Evolutionary conservation across 1,140 invertebrate species (phyloP).

Genomic region (Lysiphlebus fabarum): DNA sequence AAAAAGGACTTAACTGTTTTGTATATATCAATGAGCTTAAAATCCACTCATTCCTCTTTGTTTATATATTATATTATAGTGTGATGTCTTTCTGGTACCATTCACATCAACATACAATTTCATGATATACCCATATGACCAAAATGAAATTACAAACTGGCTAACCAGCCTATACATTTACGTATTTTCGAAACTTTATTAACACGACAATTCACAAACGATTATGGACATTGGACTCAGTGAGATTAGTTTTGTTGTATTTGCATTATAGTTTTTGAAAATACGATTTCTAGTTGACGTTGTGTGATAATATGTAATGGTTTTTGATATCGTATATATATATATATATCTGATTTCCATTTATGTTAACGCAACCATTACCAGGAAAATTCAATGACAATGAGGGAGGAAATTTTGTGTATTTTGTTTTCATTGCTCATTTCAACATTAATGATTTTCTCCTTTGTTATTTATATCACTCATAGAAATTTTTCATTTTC

Average conservation of each 20-base stretch:
- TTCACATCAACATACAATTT: too few relatives aligned
- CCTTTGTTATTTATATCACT: neutral
- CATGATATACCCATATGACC: neutral
- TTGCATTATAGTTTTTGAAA: neutral
- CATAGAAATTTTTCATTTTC: too few relatives aligned
- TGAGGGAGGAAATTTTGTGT: neutral
- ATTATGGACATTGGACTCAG: constrained; percentile 8
- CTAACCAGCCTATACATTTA: constrained; percentile 28
- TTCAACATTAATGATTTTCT: constrained; percentile 4
- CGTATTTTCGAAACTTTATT: constrained; percentile 44
- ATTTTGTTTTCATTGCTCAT: constrained; percentile 9
- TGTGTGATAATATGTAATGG: constrained; percentile 10
- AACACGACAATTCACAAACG: constrained; percentile 20
- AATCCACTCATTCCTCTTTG: too few relatives aligned
- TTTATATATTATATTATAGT: too few relatives aligned
- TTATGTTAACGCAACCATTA: constrained; percentile 11
- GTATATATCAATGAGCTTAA: too few relatives aligned
- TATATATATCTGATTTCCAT: constrained; percentile 10
- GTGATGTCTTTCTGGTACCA: too few relatives aligned
- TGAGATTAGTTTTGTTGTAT: constrained; percentile 16
- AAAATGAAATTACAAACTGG: constrained; percentile 30
- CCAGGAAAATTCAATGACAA: neutral
- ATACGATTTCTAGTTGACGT: constrained; percentile 11
- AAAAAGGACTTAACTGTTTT: too few relatives aligned
- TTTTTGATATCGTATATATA: constrained; percentile 8